A percentile compares a stretch with the other conserved stretches of the same genome.
These are phyloP conservation scores for Xerus inauris DNA, from an alignment of 2,113 vertebrate species.

Conservation along the genomic window DNA sequence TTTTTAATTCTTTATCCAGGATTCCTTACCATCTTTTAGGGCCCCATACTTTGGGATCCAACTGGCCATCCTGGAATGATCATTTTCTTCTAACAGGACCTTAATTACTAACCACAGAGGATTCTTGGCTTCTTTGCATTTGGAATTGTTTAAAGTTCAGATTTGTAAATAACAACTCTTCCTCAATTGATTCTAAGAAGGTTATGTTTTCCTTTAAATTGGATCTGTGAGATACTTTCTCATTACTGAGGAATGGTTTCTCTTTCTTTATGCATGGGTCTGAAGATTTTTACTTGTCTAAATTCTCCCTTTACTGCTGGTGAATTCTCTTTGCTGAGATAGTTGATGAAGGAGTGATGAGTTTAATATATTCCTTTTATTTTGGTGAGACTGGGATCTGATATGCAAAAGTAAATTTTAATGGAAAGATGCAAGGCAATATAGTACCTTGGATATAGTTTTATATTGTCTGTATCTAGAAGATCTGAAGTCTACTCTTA, in stretches of 20 bases:
- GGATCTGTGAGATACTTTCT: slow-evolving; percentile 41
- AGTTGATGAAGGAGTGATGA: not conserved
- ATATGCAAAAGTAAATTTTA: not conserved
- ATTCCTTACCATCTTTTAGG: not conserved
- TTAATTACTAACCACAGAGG: slow-evolving; percentile 37
- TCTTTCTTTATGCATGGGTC: not conserved
- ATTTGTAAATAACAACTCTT: slow-evolving; percentile 52
- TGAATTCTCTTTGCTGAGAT: not conserved
- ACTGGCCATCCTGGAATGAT: not conserved
- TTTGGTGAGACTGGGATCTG: not conserved
- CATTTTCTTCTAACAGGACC: not conserved
- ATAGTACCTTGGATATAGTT: not conserved
- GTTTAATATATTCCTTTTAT: not conserved
- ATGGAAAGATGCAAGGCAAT: not conserved
- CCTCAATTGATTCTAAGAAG: slow-evolving; percentile 45
- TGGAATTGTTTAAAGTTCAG: slow-evolving; percentile 36
- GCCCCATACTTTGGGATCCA: not conserved
- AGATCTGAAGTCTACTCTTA: not conserved
- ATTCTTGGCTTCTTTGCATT: not conserved
- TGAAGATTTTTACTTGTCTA: slow-evolving; percentile 26
- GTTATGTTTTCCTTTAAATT: slow-evolving; percentile 43
- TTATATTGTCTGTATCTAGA: not conserved
- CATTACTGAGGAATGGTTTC: slow-evolving; percentile 49
- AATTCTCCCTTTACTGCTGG: not conserved
- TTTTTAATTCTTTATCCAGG: not conserved